Base-by-base conservation (phyloP, 1,140 invertebrate species). In the Caenorhabditis briggsae region DNA sequence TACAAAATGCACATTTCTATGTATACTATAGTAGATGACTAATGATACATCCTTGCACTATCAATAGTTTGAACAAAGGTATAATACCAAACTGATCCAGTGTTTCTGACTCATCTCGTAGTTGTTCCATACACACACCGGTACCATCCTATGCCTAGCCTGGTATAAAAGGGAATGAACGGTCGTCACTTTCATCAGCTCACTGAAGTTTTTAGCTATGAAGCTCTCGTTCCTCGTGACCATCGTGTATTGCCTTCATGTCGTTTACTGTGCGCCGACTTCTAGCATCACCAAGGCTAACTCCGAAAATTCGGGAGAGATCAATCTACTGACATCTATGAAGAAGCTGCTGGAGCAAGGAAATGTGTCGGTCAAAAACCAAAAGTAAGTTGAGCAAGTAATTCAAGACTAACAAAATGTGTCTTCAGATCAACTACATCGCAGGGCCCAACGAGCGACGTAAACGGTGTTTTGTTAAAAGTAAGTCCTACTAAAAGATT, bases 21-120 rank as follows among this genome's bases (percentile, higher is more conserved):
- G 70, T 78, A 25, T 78, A 50, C 18, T 20, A 78, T n/a, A 50
- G n/a, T 41, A 53, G 20, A 61, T 61, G 59, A 61, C 59, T 61
- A 61, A 61, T 25, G 23, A 12, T 11, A 25, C 20, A 23, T 25
- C 20, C 59, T 61, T 61, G 59, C 25, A 61, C 2, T 61, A 61
- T 61, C 58, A 61, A 61, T 61, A 61, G n/a, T 20, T 25, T 20
- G 7, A 16, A 58, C 56, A 58, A 58, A 5, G 56, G 56, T 61
- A 33, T 61, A 61, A 25, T 25, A 61, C 59, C 20, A 61, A 61
- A 61, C 20, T 9, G 18, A 20, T 18, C 5, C 14, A 20, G 23
- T 23, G 11, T 23, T 14, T 33, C 59, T 61, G 59, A 61, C 59
- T 61, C 59, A 61, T 61, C 59, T 12, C n/a, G n/a, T n/a, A 25